Conservation (phyloP, 2,888 invertebrate genomes). For the Acheta domesticus region DNA sequence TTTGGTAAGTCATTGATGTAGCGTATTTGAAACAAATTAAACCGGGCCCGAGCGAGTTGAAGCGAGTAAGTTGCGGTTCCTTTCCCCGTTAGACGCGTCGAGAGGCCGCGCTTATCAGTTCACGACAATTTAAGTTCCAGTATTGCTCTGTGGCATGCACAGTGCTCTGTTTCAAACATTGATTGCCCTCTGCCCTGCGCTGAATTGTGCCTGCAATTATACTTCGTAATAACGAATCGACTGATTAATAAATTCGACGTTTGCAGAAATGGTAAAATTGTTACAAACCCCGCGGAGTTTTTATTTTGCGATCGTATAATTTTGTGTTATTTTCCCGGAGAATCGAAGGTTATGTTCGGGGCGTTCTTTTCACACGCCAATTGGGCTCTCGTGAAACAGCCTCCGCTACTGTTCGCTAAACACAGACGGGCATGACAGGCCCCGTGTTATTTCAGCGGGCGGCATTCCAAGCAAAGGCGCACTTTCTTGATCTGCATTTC, state of each 20-base stretch:
- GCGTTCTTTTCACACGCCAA: too few relatives aligned
- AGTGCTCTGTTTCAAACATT: not conserved
- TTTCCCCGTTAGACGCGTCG: not conserved
- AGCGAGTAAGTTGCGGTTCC: not conserved
- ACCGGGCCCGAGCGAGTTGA: not conserved
- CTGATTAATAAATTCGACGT: not conserved
- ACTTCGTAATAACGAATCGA: not conserved
- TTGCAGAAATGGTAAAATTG: too few relatives aligned
- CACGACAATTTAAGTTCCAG: slow-evolving; percentile 18
- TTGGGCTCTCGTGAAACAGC: too few relatives aligned
- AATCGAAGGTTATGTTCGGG: too few relatives aligned
- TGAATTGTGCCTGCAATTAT: not conserved
- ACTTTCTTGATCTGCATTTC: too few relatives aligned
- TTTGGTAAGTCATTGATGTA: slow-evolving; percentile 18
- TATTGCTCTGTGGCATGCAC: not conserved
- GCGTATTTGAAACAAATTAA: slow-evolving; percentile 18
- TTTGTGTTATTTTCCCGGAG: too few relatives aligned
- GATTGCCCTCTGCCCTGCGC: not conserved
- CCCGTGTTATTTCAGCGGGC: too few relatives aligned
- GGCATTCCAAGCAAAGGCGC: too few relatives aligned
- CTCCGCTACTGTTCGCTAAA: too few relatives aligned
- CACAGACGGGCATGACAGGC: too few relatives aligned
- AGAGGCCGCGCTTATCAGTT: not conserved
- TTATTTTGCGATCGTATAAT: too few relatives aligned
- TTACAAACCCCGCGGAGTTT: too few relatives aligned